phyloP scores from a whole-genome alignment of 2,113 vertebrate genomes.

The Brachypodius melanocephalos region DNA sequence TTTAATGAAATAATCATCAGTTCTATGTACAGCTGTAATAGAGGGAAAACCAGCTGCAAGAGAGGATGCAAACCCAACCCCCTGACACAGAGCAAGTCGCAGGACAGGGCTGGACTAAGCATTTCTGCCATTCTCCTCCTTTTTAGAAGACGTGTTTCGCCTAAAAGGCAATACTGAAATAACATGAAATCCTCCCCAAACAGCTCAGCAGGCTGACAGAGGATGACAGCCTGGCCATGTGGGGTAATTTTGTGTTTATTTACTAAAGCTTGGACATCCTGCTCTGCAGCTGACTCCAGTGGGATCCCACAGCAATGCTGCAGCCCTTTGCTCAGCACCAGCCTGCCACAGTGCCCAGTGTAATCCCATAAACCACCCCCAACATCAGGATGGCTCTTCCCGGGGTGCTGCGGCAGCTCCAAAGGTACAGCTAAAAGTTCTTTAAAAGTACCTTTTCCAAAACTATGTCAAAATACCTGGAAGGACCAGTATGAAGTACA shows the following conservation, averaged over 20 bases:
- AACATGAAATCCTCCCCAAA: background rate
- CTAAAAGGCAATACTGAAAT: background rate
- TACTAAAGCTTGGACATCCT: background rate
- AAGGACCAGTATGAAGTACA: slow-evolving; percentile 23
- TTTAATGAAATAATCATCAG: slow-evolving; percentile 43
- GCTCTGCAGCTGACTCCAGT: background rate
- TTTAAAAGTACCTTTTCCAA: slow-evolving; percentile 27
- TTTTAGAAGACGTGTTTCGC: rapidly evolving
- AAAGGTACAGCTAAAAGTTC: background rate
- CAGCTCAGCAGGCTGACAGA: background rate
- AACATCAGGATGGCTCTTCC: background rate
- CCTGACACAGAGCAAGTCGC: rapidly evolving
- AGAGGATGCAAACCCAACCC: slow-evolving; percentile 13
- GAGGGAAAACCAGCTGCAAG: background rate
- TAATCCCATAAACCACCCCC: background rate
- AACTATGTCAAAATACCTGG: slow-evolving; percentile 1
- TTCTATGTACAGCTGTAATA: slow-evolving; percentile 1
- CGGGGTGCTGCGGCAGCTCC: background rate
- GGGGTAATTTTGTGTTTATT: background rate
- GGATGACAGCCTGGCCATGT: background rate
- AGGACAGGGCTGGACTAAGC: background rate
- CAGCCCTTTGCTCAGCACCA: background rate
- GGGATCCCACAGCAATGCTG: background rate
- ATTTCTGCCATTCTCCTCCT: background rate
- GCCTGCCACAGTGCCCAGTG: background rate